Percentiles rank a stretch among this genome's conserved stretches.
Conservation (phyloP, 2,113 vertebrate genomes). For the Ancistrus triradiatus region DNA sequence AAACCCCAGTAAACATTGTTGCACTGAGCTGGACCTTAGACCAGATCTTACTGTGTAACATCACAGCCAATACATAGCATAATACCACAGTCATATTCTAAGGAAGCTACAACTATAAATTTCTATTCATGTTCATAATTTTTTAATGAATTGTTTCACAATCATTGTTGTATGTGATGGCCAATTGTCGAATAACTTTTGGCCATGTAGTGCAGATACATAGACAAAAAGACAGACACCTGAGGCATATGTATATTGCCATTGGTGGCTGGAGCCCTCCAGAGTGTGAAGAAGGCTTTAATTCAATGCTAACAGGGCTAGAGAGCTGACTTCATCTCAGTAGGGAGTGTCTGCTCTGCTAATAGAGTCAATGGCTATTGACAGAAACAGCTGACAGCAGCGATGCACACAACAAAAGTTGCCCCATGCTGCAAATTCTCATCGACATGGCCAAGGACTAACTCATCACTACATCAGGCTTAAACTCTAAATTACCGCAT, state of each 20-base stretch:
- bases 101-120: too few species aligned
- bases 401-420: conserved; percentile 26
- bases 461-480: conserved; percentile 25
- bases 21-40: too few species aligned
- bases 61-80: too few species aligned
- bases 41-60: too few species aligned
- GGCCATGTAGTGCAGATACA: too few species aligned
- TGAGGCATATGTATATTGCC: not conserved
- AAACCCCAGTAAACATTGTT: too few species aligned
- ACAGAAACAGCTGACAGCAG: conserved; percentile 45
- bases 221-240: not conserved
- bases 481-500: conserved; percentile 18
- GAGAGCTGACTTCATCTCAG: conserved; percentile 39
- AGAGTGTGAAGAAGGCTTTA: conserved; percentile 20
- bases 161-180: too few species aligned
- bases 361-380: conserved; percentile 37
- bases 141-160: too few species aligned
- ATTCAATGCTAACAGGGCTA: conserved; percentile 32
- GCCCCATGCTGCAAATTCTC: conserved; percentile 39
- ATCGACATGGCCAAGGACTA: conserved; percentile 35
- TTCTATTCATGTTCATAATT: too few species aligned
- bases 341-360: conserved; percentile 23
- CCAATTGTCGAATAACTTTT: too few species aligned
- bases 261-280: conserved; percentile 17
- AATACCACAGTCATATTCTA: too few species aligned